phyloP scores from a whole-genome alignment of 2,113 vertebrate genomes.

The Ovis canadensis region DNA sequence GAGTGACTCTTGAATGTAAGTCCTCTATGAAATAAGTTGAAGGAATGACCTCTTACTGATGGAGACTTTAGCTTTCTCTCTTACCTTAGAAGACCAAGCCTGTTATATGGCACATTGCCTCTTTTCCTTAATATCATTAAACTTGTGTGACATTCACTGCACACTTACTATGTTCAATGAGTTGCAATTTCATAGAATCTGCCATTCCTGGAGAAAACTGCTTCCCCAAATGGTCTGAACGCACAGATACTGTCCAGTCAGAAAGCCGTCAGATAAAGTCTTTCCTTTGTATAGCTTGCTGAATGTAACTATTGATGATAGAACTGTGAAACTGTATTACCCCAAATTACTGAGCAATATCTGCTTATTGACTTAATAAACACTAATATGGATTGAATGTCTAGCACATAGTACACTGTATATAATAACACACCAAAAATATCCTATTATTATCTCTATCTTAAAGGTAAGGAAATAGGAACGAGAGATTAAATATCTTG shows the following conservation, averaged over 20 bases:
- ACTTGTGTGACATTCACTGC: not conserved
- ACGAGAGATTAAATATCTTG: slow-evolving; percentile 8
- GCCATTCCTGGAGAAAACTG: not conserved
- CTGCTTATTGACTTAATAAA: not conserved
- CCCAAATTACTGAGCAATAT: not conserved
- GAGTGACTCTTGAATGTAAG: not conserved
- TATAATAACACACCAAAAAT: not conserved
- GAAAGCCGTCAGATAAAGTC: not conserved
- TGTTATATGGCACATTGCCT: not conserved
- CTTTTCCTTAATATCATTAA: not conserved
- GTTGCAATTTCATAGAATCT: not conserved
- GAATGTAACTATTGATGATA: slow-evolving; percentile 17
- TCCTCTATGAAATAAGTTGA: not conserved
- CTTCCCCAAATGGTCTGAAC: not conserved
- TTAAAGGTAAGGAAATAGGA: not conserved
- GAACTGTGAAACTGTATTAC: not conserved
- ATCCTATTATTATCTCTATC: not conserved
- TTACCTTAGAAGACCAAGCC: not conserved
- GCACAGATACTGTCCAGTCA: not conserved
- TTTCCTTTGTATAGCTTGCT: not conserved
- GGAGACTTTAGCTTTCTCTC: not conserved
- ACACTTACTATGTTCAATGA: not conserved
- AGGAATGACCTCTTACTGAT: not conserved
- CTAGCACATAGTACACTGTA: not conserved
- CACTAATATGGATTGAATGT: not conserved